These are phyloP conservation scores for Leistus spinibarbis DNA, from an alignment of 2,888 invertebrate genomes.

Conservation along the genomic window DNA sequence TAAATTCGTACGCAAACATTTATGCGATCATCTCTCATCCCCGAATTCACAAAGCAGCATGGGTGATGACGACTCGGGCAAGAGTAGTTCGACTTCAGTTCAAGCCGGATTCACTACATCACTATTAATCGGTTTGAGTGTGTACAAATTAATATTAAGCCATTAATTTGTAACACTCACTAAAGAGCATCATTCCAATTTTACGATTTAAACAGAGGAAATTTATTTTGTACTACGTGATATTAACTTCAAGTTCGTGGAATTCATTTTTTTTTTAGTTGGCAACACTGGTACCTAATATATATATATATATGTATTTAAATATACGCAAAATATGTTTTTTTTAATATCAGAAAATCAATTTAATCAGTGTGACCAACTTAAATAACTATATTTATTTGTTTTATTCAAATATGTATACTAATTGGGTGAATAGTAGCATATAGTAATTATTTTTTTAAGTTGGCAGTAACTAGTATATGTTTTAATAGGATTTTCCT, in stretches of 20 bases:
- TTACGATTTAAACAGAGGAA: not conserved
- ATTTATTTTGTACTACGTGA: not conserved
- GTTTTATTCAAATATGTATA: no score
- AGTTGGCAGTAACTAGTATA: no score
- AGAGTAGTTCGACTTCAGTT: not conserved
- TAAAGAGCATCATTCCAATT: not conserved
- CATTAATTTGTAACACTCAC: no score
- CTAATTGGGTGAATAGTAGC: no score
- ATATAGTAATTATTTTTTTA: no score
- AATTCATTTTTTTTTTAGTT: not conserved
- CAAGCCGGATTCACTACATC: not conserved
- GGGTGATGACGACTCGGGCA: not conserved
- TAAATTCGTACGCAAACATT: slow-evolving; percentile 67
- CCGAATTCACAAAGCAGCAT: not conserved
- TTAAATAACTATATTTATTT: no score
- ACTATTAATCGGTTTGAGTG: not conserved
- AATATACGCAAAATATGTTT: no score
- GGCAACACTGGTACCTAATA: not conserved
- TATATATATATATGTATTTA: not conserved
- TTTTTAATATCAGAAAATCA: no score
- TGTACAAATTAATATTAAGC: not conserved
- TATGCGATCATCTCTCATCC: not conserved
- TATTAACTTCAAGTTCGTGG: not conserved
- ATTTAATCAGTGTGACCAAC: no score
- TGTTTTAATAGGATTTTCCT: no score